Evolutionary conservation across 2,113 vertebrate species (phyloP).

Genomic region (Elachura formosa): DNA sequence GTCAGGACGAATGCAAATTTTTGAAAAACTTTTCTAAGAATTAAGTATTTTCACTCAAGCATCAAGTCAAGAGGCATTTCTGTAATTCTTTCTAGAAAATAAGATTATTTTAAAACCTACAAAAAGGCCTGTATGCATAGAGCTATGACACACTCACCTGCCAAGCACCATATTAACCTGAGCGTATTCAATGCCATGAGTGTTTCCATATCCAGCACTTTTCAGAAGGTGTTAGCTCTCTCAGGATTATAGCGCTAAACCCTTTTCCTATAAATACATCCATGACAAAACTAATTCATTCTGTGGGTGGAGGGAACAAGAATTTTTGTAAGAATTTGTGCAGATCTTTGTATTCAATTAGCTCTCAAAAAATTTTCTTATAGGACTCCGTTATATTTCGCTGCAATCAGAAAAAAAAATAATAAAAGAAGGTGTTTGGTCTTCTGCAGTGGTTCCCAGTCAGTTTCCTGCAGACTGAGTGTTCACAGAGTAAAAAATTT

Average conservation of each 20-base stretch:
- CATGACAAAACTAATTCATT: not conserved
- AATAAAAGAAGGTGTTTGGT: accelerated
- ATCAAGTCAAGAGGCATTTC: not conserved
- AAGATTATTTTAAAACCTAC: not conserved
- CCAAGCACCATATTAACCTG: not conserved
- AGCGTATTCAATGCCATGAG: not conserved
- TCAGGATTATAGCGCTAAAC: not conserved
- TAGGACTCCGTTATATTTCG: not conserved
- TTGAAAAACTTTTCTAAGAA: not conserved
- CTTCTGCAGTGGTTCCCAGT: not conserved
- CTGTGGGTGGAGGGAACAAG: not conserved
- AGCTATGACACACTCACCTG: not conserved
- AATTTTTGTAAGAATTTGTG: not conserved
- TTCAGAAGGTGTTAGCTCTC: not conserved
- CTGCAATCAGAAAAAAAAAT: not conserved
- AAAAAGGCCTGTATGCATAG: not conserved
- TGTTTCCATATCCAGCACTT: not conserved
- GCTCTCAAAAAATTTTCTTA: not conserved
- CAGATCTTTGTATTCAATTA: not conserved
- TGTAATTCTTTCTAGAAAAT: not conserved
- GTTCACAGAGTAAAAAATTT: not conserved
- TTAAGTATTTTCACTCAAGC: not conserved
- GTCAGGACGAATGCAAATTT: not conserved
- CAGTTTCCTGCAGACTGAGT: not conserved
- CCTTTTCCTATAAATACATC: accelerated